Percentiles rank a stretch among this genome's conserved stretches.
These are phyloP conservation scores for Drosophila prosaltans DNA, from an alignment of 1,140 invertebrate species.

Conservation along the genomic window DNA sequence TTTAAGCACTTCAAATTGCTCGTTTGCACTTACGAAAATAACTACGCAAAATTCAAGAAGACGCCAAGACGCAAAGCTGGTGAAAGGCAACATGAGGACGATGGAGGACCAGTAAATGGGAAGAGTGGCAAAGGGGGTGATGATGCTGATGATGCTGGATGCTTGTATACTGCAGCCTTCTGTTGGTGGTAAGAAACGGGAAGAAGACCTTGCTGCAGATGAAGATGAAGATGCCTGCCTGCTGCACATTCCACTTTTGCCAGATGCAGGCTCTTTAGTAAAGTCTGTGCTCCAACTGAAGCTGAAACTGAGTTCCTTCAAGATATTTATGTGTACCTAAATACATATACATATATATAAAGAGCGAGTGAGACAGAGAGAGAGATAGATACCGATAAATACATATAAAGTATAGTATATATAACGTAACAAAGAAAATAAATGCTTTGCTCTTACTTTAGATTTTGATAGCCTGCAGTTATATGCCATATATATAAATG, in stretches of 20 bases:
- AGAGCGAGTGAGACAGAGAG: too few relatives aligned
- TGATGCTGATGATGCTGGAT: conserved; percentile 6
- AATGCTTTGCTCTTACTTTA: conserved; percentile 1
- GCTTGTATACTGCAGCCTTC: too few relatives aligned
- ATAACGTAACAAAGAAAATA: background rate
- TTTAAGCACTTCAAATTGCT: conserved; percentile 80
- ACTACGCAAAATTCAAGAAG: conserved; percentile 72
- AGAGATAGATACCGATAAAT: background rate
- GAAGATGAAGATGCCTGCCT: conserved; percentile 10
- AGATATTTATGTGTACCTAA: conserved; percentile 5
- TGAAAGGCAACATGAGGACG: conserved; percentile 7
- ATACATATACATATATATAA: background rate
- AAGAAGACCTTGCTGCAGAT: conserved; percentile 7
- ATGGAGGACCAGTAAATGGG: background rate
- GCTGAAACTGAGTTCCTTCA: conserved; percentile 3
- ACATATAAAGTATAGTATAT: background rate
- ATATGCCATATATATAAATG: background rate
- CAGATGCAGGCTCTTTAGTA: conserved; percentile 6
- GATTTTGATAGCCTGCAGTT: conserved; percentile 2
- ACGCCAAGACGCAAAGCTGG: conserved; percentile 15
- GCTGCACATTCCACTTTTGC: conserved; percentile 6
- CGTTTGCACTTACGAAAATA: conserved; percentile 80
- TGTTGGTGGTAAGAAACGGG: background rate
- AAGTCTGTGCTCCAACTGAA: background rate
- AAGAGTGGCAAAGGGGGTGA: background rate